Percentiles rank a stretch among this genome's conserved stretches.
Conservation (phyloP, 2,888 invertebrate species). For the Microplitis manilae region DNA sequence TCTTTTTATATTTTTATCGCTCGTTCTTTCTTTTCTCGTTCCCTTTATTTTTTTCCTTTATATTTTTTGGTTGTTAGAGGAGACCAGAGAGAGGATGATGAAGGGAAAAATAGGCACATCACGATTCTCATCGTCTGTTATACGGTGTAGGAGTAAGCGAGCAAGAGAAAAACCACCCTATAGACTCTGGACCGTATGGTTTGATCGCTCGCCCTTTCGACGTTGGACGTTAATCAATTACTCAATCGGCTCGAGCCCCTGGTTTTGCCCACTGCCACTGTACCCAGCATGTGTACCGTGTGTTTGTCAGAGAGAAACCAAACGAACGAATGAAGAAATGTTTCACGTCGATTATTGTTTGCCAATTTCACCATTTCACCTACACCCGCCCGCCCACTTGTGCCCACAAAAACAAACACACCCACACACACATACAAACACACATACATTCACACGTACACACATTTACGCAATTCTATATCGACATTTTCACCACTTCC, state of each 20-base stretch:
- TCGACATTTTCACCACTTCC: background rate
- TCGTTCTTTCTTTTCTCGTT: background rate
- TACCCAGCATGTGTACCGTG: background rate
- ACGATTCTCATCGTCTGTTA: background rate
- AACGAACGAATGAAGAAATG: background rate
- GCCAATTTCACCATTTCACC: constrained; percentile 25
- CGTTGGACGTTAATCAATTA: constrained; percentile 42
- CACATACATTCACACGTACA: background rate
- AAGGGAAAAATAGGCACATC: constrained; percentile 6
- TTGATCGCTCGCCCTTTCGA: constrained; percentile 41
- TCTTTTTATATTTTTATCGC: background rate
- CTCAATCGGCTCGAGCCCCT: constrained; percentile 12
- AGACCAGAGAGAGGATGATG: constrained; percentile 17
- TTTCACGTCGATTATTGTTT: constrained; percentile 24
- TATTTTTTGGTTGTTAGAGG: constrained; percentile 28
- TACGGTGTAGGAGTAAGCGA: constrained; percentile 15
- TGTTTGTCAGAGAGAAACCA: constrained; percentile 18
- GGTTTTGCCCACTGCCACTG: background rate
- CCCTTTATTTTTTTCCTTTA: background rate
- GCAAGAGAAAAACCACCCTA: background rate
- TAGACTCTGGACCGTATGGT: constrained; percentile 31
- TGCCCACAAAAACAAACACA: background rate
- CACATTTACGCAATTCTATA: constrained; percentile 10
- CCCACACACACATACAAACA: background rate
- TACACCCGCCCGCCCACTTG: constrained; percentile 11